Conservation (phyloP, 2,113 vertebrate genomes). For the Dicaeum eximium region DNA sequence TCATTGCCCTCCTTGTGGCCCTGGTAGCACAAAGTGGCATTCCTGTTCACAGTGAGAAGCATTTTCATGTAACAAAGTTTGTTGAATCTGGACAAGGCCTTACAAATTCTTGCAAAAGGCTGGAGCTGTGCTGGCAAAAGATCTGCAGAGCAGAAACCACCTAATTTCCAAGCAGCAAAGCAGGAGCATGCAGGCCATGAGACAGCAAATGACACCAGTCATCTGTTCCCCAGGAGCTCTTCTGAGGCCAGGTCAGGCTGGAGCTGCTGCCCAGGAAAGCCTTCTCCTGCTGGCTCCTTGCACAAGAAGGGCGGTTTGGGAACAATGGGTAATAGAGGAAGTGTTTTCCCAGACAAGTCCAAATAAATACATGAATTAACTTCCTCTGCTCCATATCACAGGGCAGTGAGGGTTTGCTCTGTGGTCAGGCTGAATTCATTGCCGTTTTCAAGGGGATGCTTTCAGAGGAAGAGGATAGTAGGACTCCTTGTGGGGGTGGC, state of each 20-base stretch:
- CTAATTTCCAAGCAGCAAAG: background rate
- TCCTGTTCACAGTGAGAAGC: background rate
- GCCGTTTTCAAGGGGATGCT: background rate
- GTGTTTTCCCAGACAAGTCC: background rate
- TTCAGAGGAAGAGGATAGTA: background rate
- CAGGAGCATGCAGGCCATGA: background rate
- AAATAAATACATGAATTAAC: background rate
- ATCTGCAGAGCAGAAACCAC: background rate
- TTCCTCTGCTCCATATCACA: background rate
- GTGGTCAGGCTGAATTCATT: accelerated
- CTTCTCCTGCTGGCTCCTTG: background rate
- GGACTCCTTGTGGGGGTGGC: background rate
- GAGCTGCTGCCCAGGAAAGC: background rate
- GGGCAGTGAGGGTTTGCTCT: background rate
- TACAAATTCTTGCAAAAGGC: background rate
- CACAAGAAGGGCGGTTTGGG: background rate
- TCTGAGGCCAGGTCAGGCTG: background rate
- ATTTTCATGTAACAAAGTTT: background rate
- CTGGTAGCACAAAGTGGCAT: background rate
- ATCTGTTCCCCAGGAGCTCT: background rate
- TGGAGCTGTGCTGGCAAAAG: background rate
- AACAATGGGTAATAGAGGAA: background rate
- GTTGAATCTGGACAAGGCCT: background rate
- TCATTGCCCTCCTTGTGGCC: background rate
- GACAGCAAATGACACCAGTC: background rate